Evolutionary conservation across 2,113 vertebrate genomes (phyloP), one percentile per base, ranked within the genome.

Genomic region (Passer montanus): DNA sequence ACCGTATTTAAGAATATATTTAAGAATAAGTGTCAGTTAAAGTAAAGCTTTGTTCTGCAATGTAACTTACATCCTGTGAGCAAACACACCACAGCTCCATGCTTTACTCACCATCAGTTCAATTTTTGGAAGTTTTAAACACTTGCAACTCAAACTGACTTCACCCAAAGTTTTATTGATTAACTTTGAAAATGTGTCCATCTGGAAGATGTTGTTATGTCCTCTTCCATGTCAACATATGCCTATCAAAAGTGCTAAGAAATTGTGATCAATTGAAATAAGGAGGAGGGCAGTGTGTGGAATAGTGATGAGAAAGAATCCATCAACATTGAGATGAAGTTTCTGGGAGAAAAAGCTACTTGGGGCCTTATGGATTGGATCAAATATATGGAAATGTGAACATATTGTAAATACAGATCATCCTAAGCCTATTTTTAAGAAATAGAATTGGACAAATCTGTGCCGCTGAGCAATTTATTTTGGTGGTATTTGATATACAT

Each of bases 101-200:
- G 68, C 59, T 85, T 72, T 74, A 52, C 62, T 80, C 55, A 47
- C 15, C 26, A 43, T 23, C 66, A 49, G 24, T 53, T 85, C 39
- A 58, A 4, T 70, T 90, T 94, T 39, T 83, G 31, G 47, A 84
- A 93, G 72, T 94, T 80, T 56, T 74, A 70, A 93, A 59, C 12
- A 18, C 78, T 89, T 83, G 30, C 63, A 79, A n/a, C 67, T 96
- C 69, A 76, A 74, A 31, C 49, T 89, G 53, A 85, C 49, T 95
- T 93, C 46, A 39, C 10, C 66, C 62, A 44, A 87, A 85, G 20
- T 94, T 63, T 94, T 69, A 95, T 37, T 73, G 93, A 90, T 83
- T 68, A 93, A 74, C 75, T 94, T 91, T 55, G 35, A 94, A 95
- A 93, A 93, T 67, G 52, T 86, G 87, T 74, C 94, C 90, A 84